phyloP scores from a whole-genome alignment of 2,797 vertebrate genomes.

The Rhinella marina region DNA sequence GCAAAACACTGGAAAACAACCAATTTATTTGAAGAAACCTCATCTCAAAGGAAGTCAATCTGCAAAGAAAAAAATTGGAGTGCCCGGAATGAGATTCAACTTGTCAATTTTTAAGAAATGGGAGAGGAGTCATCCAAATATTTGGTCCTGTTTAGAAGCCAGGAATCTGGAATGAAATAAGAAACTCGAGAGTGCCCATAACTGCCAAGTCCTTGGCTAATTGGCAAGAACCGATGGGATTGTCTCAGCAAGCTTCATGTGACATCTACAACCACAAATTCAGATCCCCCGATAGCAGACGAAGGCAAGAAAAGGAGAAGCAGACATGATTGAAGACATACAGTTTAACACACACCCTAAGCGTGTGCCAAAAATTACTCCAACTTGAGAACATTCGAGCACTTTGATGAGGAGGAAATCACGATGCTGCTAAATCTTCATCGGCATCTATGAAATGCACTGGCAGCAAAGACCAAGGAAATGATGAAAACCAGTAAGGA shows the following conservation, averaged over 20 bases:
- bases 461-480: slow-evolving; percentile 26
- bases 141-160: slow-evolving; percentile 30
- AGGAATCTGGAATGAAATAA: slow-evolving; percentile 39
- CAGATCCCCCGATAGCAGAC: slow-evolving; percentile 36
- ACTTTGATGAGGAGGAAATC: slow-evolving; percentile 37
- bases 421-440: slow-evolving; percentile 16
- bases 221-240: slow-evolving; percentile 27
- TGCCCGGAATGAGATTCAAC: slow-evolving; percentile 15
- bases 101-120: slow-evolving; percentile 23
- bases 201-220: slow-evolving; percentile 35
- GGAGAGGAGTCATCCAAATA: slow-evolving; percentile 15
- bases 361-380: slow-evolving; percentile 32
- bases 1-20: not conserved
- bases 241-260: slow-evolving; percentile 24
- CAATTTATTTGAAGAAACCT: not conserved
- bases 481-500: slow-evolving; percentile 57
- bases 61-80: slow-evolving; percentile 13
- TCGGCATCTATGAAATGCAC: slow-evolving; percentile 51
- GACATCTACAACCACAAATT: slow-evolving; percentile 39
- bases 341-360: not conserved
- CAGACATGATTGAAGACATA: slow-evolving; percentile 18
- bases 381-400: slow-evolving; percentile 12
- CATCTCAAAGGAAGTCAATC: not conserved
- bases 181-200: slow-evolving; percentile 36
- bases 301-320: not conserved